Conservation (phyloP, 2,888 invertebrate genomes). For the Callinectes sapidus region DNA sequence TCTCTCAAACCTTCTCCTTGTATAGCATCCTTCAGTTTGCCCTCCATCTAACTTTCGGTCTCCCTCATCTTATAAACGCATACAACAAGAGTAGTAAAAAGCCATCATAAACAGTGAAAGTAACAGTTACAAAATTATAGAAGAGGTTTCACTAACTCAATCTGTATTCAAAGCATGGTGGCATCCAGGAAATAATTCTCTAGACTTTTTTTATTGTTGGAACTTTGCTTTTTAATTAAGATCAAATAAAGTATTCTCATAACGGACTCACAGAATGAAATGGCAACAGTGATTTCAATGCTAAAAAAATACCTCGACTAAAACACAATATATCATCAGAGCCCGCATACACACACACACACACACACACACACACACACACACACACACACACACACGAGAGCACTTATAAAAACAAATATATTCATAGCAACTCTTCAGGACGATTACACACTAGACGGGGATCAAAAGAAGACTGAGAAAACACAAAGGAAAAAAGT, state of each 20-base stretch:
- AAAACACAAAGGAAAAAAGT: neutral
- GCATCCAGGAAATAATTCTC: neutral
- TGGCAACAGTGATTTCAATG: neutral
- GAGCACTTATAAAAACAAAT: neutral
- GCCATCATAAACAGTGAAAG: neutral
- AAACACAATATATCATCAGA: neutral
- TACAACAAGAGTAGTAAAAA: neutral
- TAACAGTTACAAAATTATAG: neutral
- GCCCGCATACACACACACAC: neutral
- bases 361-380: slow-evolving; percentile 3
- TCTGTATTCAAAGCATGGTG: neutral
- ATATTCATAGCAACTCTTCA: neutral
- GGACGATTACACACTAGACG: neutral
- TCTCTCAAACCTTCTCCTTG: too few relatives aligned
- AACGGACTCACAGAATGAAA: neutral
- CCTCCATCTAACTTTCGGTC: too few relatives aligned
- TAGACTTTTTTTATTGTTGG: neutral
- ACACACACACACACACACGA: neutral
- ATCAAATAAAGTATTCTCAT: neutral
- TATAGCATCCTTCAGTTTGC: too few relatives aligned
- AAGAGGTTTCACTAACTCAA: neutral
- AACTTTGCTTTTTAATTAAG: neutral
- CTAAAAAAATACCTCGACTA: neutral
- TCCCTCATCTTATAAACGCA: too few relatives aligned
- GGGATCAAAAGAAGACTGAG: neutral